These are phyloP conservation scores for Cylloceria caligata DNA, from an alignment of 2,888 invertebrate species.

Conservation along the genomic window DNA sequence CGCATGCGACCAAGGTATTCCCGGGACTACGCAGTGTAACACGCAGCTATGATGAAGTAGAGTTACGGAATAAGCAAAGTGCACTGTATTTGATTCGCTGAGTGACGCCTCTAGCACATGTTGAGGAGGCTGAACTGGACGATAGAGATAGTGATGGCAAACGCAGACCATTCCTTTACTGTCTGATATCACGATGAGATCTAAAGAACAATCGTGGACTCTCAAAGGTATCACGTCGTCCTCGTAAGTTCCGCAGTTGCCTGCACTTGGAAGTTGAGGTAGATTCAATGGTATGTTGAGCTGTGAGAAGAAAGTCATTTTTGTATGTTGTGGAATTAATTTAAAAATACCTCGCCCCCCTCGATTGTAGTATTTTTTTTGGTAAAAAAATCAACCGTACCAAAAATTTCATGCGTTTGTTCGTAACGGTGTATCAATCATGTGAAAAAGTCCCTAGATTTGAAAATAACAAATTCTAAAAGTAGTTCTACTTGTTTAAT, in stretches of 20 bases:
- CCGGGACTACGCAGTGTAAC: slow-evolving; percentile 92
- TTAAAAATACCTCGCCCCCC: background rate
- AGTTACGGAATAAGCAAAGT: slow-evolving; percentile 94
- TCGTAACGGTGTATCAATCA: too few species aligned
- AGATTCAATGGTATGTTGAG: slow-evolving; percentile 93
- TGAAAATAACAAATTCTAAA: too few species aligned
- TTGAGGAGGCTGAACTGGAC: slow-evolving; percentile 87
- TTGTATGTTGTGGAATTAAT: background rate
- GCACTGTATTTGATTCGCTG: slow-evolving; percentile 88
- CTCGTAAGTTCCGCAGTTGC: slow-evolving; percentile 90
- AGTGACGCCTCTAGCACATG: slow-evolving; percentile 81
- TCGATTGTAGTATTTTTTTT: too few species aligned
- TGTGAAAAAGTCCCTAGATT: too few species aligned
- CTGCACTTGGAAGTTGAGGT: slow-evolving; percentile 88
- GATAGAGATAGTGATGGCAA: slow-evolving; percentile 94
- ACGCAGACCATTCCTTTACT: slow-evolving; percentile 90
- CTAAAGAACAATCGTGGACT: slow-evolving; percentile 93
- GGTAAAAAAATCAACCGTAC: too few species aligned
- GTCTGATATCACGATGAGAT: slow-evolving; percentile 92
- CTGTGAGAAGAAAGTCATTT: slow-evolving; percentile 85
- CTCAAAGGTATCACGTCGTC: slow-evolving; percentile 93
- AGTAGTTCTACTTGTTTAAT: too few species aligned
- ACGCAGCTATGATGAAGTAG: slow-evolving; percentile 93
- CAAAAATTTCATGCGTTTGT: too few species aligned
- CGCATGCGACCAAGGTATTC: slow-evolving; percentile 92